Evolutionary conservation across 1,140 invertebrate species (phyloP), one percentile per base, ranked within the genome.

Genomic region (Eueides isabella): DNA sequence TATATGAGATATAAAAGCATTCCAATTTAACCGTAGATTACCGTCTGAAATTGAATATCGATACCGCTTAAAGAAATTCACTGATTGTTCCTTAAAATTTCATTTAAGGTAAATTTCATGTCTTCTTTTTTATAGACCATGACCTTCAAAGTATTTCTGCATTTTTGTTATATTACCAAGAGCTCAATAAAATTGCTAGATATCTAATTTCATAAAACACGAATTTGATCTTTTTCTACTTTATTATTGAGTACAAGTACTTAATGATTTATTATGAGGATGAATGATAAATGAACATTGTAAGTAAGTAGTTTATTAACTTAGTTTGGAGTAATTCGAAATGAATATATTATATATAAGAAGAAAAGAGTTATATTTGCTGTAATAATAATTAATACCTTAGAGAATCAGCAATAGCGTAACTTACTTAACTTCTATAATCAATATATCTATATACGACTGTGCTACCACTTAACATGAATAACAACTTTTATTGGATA

Each of bases 1-100:
- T 55, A 11, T 6, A 19, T 55, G 19, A 55, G 12, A 55, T 26
- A 19, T 55, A 23, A 23, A 23, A 55, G 23, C 23, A 55, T 55
- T 55, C 23, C 67, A 55, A 69, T 61, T 33, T 26, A 16, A 55
- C 14, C 67, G 61, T 28, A 70, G 38, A 70, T 70, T 70, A n/a
- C n/a, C 61, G 23, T 11, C 11, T 28, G 35, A 28, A 70, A 62
- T 62, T 70, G 55, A 70, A 35, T 26, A 28, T 23, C 14, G 12
- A 28, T 62, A 16, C 5, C 61, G 55, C 14, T 28, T 28, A 62
- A 70, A 62, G 30, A 19, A 38, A 28, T 61, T 38, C 31, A 1
- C 64, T 26, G 48, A 55, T 55, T 55, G 48, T 55, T 55, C 48
- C 48, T 26, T 26, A 55, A 55, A 55, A 11, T 55, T 9, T 55